phyloP scores from a whole-genome alignment of 2,113 vertebrate species.

The Gnathonemus echidnorhynchus region DNA sequence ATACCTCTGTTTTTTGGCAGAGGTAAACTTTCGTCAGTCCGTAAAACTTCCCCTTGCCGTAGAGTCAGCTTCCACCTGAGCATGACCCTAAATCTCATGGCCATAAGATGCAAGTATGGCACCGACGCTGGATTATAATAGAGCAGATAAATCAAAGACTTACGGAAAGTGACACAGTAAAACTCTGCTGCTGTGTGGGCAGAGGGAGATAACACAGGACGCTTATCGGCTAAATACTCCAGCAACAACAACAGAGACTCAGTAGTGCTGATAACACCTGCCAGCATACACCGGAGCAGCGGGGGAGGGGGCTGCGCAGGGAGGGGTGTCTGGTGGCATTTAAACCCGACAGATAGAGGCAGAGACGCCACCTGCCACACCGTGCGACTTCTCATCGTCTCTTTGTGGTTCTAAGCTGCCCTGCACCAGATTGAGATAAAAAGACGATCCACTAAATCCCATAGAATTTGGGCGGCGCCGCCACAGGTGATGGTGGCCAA shows the following conservation, averaged over 20 bases:
- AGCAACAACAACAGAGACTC: neutral
- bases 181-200: neutral
- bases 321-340: neutral
- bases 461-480: neutral
- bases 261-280: neutral
- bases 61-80: neutral
- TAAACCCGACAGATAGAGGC: neutral
- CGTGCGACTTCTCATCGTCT: neutral
- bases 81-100: neutral
- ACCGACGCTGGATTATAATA: neutral
- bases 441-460: neutral
- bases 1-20: neutral
- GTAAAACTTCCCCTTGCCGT: neutral
- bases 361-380: neutral
- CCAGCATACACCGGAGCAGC: neutral
- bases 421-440: neutral
- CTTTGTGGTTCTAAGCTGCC: neutral
- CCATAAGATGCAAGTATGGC: neutral
- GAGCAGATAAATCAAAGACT: neutral
- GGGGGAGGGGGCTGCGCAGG: neutral
- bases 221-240: neutral
- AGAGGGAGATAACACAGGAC: neutral
- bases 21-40: neutral
- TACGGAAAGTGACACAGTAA: neutral
- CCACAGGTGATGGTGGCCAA: neutral